These are phyloP conservation scores for Pachyrhynchus sulphureomaculatus DNA, from an alignment of 1,140 invertebrate genomes.

Conservation along the genomic window DNA sequence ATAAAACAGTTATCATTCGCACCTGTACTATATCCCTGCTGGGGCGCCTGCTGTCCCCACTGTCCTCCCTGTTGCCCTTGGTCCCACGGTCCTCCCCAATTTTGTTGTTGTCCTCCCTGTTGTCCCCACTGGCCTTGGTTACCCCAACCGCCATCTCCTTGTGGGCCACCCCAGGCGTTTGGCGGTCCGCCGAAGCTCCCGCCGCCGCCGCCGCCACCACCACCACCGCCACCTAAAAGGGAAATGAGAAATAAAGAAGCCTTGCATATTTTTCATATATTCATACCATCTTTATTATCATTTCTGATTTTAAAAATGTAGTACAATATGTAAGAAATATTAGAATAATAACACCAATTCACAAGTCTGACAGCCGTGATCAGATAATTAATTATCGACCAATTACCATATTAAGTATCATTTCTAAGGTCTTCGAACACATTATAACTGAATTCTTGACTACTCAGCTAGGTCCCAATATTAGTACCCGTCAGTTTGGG, in stretches of 20 bases:
- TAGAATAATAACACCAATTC: too few species aligned
- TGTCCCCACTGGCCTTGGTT: conserved; percentile 41
- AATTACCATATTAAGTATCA: too few species aligned
- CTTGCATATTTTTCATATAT: not conserved
- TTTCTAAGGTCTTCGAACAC: too few species aligned
- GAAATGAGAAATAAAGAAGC: not conserved
- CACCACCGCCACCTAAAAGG: conserved; percentile 5
- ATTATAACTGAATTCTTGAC: too few species aligned
- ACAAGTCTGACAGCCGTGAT: too few species aligned
- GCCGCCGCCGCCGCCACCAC: conserved; percentile 10
- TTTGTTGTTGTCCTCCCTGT: conserved; percentile 4
- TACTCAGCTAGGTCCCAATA: too few species aligned
- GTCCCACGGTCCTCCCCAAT: conserved; percentile 50
- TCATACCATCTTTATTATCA: not conserved
- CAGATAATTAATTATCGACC: too few species aligned
- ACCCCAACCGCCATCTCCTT: conserved; percentile 34
- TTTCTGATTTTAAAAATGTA: too few species aligned
- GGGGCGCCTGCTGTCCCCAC: conserved; percentile 24
- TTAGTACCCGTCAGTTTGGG: too few species aligned
- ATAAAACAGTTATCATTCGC: too few species aligned
- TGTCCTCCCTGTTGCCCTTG: conserved; percentile 35
- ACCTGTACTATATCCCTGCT: conserved; percentile 1
- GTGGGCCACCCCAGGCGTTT: conserved; percentile 15
- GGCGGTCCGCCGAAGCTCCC: conserved; percentile 17
- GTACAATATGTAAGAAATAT: too few species aligned